These are phyloP conservation scores for Cairina moschata DNA, from an alignment of 2,113 vertebrate species.

Conservation along the genomic window DNA sequence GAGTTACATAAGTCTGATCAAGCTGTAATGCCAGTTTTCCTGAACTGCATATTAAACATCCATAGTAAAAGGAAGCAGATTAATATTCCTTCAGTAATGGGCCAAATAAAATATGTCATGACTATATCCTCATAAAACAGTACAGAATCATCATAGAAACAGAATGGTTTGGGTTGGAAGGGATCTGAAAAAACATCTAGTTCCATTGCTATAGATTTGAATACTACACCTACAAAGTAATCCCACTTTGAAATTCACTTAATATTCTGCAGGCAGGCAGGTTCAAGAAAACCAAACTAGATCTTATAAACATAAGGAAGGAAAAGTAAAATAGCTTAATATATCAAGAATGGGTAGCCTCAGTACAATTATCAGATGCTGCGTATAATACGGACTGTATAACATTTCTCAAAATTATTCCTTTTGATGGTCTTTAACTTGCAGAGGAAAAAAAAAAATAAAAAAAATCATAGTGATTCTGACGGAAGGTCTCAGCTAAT, in stretches of 20 bases:
- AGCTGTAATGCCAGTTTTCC: background rate
- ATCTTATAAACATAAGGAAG: rapidly evolving
- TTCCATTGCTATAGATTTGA: background rate
- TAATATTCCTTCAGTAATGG: background rate
- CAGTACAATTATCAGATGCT: background rate
- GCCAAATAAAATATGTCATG: background rate
- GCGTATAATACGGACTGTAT: background rate
- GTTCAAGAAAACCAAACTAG: background rate
- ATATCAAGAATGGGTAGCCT: background rate
- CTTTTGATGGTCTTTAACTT: background rate
- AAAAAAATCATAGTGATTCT: background rate
- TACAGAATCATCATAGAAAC: too few relatives aligned
- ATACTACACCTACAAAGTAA: too few relatives aligned
- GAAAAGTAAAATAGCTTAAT: background rate
- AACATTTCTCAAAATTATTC: background rate
- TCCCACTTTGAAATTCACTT: background rate
- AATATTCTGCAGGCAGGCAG: background rate
- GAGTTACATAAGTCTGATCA: background rate
- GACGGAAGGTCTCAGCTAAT: background rate
- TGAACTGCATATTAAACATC: background rate
- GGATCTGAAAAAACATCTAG: too few relatives aligned
- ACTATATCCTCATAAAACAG: background rate
- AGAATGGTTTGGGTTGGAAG: too few relatives aligned
- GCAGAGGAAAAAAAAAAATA: background rate
- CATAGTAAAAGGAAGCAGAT: background rate